These are phyloP conservation scores for Spilogale gracilis DNA, from an alignment of 2,113 vertebrate genomes.

Conservation along the genomic window DNA sequence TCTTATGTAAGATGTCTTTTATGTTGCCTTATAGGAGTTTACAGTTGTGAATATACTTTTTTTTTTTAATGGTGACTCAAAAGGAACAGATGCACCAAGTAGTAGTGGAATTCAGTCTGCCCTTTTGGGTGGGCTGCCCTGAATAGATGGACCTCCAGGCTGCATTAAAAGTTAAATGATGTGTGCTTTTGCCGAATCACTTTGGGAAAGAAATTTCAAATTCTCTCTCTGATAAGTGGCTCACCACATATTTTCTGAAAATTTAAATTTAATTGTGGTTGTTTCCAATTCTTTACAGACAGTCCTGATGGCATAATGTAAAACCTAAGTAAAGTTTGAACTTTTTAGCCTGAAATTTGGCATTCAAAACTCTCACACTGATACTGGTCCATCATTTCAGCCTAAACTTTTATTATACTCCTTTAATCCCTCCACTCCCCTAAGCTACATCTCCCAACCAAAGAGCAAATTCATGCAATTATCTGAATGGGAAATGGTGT, in stretches of 20 bases:
- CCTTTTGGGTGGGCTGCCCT: background rate
- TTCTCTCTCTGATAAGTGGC: constrained; percentile 48
- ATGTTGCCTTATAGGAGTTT: background rate
- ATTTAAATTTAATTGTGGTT: constrained; percentile 57
- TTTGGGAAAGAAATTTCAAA: constrained; percentile 39
- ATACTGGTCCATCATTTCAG: background rate
- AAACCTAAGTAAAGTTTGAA: constrained; percentile 35
- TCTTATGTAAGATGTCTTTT: background rate
- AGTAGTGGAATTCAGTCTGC: background rate
- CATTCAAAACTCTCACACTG: background rate
- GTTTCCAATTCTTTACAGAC: constrained; percentile 10
- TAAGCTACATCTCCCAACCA: background rate
- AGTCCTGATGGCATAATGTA: background rate
- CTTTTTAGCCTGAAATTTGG: background rate
- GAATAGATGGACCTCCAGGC: constrained; percentile 55
- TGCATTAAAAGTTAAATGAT: constrained; percentile 57
- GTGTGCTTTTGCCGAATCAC: constrained; percentile 45
- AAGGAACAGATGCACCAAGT: background rate
- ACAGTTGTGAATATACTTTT: background rate
- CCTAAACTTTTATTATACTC: background rate
- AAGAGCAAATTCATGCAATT: background rate
- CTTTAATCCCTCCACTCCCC: background rate
- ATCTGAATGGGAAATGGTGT: background rate
- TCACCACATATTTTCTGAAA: constrained; percentile 60
- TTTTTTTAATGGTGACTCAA: background rate